Percentiles rank a stretch among this genome's conserved stretches.
These are phyloP conservation scores for Riparia riparia DNA, from an alignment of 2,113 vertebrate genomes.

Conservation along the genomic window DNA sequence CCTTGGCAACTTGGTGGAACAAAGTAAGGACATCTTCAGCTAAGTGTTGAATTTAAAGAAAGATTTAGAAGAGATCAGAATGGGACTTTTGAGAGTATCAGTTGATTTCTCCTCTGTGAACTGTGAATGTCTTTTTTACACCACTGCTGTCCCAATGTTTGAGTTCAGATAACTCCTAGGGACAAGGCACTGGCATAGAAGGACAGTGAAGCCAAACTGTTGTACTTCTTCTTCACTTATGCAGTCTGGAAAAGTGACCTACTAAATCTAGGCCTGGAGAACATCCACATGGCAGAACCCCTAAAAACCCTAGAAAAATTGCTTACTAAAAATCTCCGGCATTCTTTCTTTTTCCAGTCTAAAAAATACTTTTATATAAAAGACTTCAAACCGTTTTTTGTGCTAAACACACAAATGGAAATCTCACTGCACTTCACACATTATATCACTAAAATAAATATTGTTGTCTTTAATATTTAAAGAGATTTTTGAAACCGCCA, in stretches of 20 bases:
- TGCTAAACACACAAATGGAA: constrained; percentile 50
- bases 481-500: constrained; percentile 42
- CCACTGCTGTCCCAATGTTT: not conserved
- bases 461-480: constrained; percentile 68
- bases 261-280: not conserved
- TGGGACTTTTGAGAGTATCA: not conserved
- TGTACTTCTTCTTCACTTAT: not conserved
- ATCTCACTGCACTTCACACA: not conserved
- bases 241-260: not conserved
- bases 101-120: not conserved
- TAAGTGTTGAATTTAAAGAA: not conserved
- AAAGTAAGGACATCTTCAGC: not conserved
- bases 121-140: not conserved
- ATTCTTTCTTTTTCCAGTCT: not conserved
- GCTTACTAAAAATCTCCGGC: not conserved
- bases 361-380: constrained; percentile 18
- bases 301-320: not conserved
- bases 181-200: not conserved
- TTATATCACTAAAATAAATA: constrained; percentile 67
- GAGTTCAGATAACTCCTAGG: not conserved
- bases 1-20: not conserved
- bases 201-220: not conserved
- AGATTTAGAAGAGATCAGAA: not conserved
- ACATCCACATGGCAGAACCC: not conserved
- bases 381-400: not conserved